phyloP scores from a whole-genome alignment of 2,888 invertebrate genomes.

The Ametastegia equiseti region DNA sequence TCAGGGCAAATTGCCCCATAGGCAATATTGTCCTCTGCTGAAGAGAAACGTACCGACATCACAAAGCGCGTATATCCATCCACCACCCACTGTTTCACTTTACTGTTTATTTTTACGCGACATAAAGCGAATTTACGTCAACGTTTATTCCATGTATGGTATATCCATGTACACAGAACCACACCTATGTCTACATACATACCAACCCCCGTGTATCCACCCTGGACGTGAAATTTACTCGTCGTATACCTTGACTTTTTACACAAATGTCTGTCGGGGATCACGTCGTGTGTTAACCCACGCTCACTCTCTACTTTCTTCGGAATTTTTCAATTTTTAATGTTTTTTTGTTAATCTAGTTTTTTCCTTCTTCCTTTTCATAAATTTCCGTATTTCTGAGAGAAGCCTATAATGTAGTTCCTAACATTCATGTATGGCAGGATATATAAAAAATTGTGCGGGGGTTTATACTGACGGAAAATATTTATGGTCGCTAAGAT shows the following conservation, averaged over 20 bases:
- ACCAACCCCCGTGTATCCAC: too few species aligned
- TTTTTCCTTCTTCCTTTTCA: neutral
- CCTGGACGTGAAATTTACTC: constrained; percentile 10
- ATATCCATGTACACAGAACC: neutral
- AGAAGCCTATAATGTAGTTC: neutral
- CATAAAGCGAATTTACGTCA: constrained; percentile 23
- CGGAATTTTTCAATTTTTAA: neutral
- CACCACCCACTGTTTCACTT: constrained; percentile 4
- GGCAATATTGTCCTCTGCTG: constrained; percentile 28
- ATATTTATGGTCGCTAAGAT: constrained; percentile 32
- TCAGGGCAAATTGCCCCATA: constrained; percentile 28
- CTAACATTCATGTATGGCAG: neutral
- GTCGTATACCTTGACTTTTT: neutral
- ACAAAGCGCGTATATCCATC: neutral
- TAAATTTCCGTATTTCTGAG: neutral
- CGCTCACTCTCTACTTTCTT: neutral
- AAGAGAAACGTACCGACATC: constrained; percentile 9
- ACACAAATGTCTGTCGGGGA: neutral
- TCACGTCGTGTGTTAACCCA: neutral
- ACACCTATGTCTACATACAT: neutral
- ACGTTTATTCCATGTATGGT: neutral
- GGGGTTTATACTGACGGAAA: constrained; percentile 12
- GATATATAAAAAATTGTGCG: neutral
- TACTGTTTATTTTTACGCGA: constrained; percentile 36
- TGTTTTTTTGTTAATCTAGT: neutral